Conservation (phyloP, 2,113 vertebrate species). For the Poecilia latipinna region DNA sequence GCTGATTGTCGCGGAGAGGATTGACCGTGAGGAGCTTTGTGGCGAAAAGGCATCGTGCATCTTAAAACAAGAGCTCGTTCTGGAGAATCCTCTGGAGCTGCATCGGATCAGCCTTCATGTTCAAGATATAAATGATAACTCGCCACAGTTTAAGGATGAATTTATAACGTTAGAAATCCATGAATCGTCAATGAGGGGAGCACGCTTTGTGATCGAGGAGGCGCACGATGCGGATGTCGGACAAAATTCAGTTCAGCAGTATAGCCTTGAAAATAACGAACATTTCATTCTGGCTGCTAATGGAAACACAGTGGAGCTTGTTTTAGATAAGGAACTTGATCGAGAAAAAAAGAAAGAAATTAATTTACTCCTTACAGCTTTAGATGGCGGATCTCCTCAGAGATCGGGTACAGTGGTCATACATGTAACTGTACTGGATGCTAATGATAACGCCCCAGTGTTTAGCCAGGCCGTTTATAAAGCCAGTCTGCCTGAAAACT, state of each 20-base stretch:
- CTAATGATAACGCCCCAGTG: too few species aligned
- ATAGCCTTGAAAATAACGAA: background rate
- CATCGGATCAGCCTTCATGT: conserved; percentile 67
- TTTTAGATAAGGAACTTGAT: conserved; percentile 57
- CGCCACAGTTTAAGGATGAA: too few species aligned
- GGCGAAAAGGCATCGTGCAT: conserved; percentile 64
- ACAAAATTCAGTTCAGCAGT: background rate
- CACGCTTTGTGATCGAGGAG: background rate
- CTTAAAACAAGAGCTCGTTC: conserved; percentile 77
- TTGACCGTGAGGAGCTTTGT: conserved; percentile 82
- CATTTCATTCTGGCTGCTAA: too few species aligned
- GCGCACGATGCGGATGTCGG: background rate
- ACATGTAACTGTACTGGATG: too few species aligned
- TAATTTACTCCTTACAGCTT: conserved; percentile 47
- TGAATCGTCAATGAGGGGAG: too few species aligned
- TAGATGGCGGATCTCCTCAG: conserved; percentile 41
- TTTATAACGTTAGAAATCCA: too few species aligned
- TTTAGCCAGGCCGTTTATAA: too few species aligned
- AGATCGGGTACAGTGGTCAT: too few species aligned
- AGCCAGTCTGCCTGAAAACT: too few species aligned
- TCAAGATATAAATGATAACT: conserved; percentile 83
- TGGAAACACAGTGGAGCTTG: too few species aligned
- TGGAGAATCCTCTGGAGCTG: conserved; percentile 61
- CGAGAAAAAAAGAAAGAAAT: conserved; percentile 59
- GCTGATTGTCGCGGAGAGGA: conserved; percentile 71